These are phyloP conservation scores for Prionchulus punctatus DNA, from an alignment of 2,888 invertebrate species.

Conservation along the genomic window DNA sequence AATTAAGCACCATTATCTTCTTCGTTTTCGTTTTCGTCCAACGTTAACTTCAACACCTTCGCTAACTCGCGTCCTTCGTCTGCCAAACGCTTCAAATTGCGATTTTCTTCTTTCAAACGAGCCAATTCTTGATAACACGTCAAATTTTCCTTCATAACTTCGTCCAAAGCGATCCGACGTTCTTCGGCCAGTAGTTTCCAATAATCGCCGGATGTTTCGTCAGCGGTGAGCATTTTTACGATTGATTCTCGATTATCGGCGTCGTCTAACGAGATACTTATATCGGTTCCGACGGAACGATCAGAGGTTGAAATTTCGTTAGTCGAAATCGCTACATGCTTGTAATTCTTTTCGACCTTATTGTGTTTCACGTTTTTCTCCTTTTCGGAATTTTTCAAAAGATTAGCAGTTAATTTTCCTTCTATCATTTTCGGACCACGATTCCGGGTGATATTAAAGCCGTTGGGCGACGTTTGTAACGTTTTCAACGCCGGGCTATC, in stretches of 20 bases:
- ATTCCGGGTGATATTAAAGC: too few relatives aligned
- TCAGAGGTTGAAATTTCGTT: too few relatives aligned
- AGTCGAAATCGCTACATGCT: too few relatives aligned
- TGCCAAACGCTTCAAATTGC: neutral
- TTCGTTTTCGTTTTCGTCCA: neutral
- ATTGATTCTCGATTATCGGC: too few relatives aligned
- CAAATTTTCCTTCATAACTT: slow-evolving; percentile 8
- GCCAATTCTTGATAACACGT: slow-evolving; percentile 1
- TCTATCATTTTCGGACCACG: too few relatives aligned
- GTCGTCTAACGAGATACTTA: too few relatives aligned
- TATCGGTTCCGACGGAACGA: too few relatives aligned
- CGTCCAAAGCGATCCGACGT: slow-evolving; percentile 4
- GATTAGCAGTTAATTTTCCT: too few relatives aligned
- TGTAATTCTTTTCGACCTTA: too few relatives aligned
- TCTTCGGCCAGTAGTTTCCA: slow-evolving; percentile 8
- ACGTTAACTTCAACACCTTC: neutral
- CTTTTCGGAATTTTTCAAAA: too few relatives aligned
- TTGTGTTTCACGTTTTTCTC: too few relatives aligned
- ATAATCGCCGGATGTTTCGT: neutral
- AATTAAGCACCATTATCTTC: too few relatives aligned
- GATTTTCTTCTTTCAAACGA: neutral
- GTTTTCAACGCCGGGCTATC: neutral
- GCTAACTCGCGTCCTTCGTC: slow-evolving; percentile 1
- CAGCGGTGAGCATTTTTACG: neutral
- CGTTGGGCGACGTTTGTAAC: neutral